Evolutionary conservation across 2,113 vertebrate genomes (phyloP).

Genomic region (Peromyscus californicus): DNA sequence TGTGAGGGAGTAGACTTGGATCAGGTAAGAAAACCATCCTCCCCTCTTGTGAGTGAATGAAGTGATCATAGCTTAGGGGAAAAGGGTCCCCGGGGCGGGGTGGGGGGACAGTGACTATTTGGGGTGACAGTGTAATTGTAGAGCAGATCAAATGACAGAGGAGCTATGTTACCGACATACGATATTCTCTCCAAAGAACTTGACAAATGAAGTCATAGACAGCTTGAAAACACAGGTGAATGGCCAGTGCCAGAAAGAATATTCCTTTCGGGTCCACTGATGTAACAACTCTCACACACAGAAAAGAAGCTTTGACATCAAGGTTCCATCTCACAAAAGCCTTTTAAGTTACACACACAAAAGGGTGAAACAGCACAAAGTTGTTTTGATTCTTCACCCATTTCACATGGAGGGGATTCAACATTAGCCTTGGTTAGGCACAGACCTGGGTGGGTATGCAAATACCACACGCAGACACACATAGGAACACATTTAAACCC

Average conservation of each 20-base stretch:
- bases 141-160: slow-evolving; percentile 60
- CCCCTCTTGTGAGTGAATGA: not conserved
- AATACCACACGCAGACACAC: not conserved
- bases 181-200: slow-evolving; percentile 44
- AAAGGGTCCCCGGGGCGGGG: not conserved
- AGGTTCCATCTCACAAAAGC: not conserved
- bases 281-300: slow-evolving; percentile 24
- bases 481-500: slow-evolving; percentile 1
- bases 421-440: not conserved
- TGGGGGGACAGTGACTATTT: slow-evolving; percentile 45
- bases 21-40: slow-evolving; percentile 10
- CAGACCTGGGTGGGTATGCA: not conserved
- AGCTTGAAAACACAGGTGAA: slow-evolving; percentile 70
- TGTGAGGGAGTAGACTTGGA: not conserved
- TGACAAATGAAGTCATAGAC: slow-evolving; percentile 60
- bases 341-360: not conserved
- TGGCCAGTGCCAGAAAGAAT: slow-evolving; percentile 51
- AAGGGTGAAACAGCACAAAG: not conserved
- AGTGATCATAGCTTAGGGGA: not conserved
- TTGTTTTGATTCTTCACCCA: not conserved
- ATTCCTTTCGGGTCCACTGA: slow-evolving; percentile 36
- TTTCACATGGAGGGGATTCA: not conserved
- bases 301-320: slow-evolving; percentile 28
- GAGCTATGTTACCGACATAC: slow-evolving; percentile 47
- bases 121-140: not conserved